Percentiles rank a stretch among this genome's conserved stretches.
phyloP scores from a whole-genome alignment of 2,888 invertebrate genomes.

The Microchrysa polita region DNA sequence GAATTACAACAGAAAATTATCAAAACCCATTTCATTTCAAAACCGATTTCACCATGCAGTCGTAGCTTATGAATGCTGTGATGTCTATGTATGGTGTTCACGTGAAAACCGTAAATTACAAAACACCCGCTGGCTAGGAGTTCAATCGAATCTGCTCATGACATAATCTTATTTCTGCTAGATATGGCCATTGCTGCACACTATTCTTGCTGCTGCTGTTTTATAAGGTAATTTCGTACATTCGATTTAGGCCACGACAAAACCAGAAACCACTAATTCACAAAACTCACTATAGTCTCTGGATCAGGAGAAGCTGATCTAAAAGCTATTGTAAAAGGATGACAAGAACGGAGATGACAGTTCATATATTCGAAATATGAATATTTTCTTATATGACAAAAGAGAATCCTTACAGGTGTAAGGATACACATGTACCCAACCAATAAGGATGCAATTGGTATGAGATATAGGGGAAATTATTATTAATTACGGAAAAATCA shows the following conservation, averaged over 20 bases:
- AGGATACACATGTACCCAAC: too few species aligned
- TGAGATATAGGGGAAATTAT: too few species aligned
- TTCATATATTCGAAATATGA: neutral
- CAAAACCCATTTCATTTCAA: neutral
- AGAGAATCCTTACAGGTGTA: neutral
- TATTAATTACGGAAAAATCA: too few species aligned
- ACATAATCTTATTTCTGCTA: slow-evolving; percentile 16
- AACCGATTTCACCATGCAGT: neutral
- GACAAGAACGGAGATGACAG: neutral
- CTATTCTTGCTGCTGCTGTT: neutral
- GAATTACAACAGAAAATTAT: neutral
- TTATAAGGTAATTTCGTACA: neutral
- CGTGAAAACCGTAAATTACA: slow-evolving; percentile 1
- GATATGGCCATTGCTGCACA: neutral
- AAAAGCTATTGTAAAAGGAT: neutral
- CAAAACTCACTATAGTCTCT: neutral
- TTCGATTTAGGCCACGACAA: neutral
- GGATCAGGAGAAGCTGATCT: neutral
- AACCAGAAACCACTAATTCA: slow-evolving; percentile 6
- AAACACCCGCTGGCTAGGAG: slow-evolving; percentile 22
- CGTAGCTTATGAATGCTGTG: neutral
- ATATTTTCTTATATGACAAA: neutral
- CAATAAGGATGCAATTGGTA: too few species aligned
- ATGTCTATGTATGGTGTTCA: neutral
- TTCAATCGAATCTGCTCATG: slow-evolving; percentile 21